phyloP scores from a whole-genome alignment of 2,797 vertebrate species.

The Todus mexicanus region DNA sequence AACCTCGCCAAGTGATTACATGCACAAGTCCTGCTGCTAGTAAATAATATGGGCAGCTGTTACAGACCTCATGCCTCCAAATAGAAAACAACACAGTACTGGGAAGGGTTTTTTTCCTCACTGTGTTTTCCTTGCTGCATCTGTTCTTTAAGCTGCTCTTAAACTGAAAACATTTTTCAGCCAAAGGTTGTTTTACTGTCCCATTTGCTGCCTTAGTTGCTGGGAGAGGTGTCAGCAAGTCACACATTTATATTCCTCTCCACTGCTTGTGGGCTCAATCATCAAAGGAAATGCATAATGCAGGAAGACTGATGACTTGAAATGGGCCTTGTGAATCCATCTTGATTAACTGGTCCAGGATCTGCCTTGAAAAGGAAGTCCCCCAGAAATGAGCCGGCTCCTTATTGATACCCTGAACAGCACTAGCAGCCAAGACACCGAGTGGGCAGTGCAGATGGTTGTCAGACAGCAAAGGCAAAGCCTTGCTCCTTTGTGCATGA shows the following conservation, averaged over 20 bases:
- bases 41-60: conserved; percentile 7
- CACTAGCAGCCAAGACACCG: background rate
- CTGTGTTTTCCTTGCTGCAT: background rate
- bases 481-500: background rate
- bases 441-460: background rate
- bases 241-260: conserved; percentile 48
- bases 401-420: background rate
- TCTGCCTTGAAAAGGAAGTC: conserved; percentile 21
- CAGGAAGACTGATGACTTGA: conserved; percentile 43
- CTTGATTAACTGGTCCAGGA: conserved; percentile 40
- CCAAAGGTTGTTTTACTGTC: conserved; percentile 29
- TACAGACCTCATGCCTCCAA: background rate
- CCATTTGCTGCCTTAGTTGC: background rate
- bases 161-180: background rate
- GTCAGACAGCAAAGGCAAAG: background rate
- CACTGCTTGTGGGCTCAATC: background rate
- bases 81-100: background rate
- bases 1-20: background rate
- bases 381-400: background rate
- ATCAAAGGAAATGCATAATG: conserved; percentile 54
- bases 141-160: background rate
- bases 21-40: background rate
- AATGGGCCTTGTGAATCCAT: conserved; percentile 40
- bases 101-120: background rate
- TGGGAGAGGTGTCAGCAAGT: conserved; percentile 30